Evolutionary conservation across 2,888 invertebrate species (phyloP), one percentile per base, ranked within the genome.

Genomic region (Mellilla xanthometata): DNA sequence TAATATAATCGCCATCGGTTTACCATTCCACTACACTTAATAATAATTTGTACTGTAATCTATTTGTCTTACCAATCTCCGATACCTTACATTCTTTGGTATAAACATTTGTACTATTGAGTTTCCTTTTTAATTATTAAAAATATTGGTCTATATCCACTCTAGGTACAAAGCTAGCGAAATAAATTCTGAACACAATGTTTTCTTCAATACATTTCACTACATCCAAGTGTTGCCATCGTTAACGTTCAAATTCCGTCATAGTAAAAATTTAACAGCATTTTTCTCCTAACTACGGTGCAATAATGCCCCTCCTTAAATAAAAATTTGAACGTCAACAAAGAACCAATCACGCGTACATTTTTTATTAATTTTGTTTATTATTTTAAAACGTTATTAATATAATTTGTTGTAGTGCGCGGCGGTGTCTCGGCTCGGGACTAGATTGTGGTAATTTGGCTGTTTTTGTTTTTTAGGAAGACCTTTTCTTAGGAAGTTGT

Each of bases 351-450:
- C 85, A 81, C 76, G 79, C 82, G 76, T 85, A 89, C 86, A 86
- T 84, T 86, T 63, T 81, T 83, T 81, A 79, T 81, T 83, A 76
- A 78, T 81, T 84, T 80, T 76, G 77, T 78, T 85, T 87, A 84
- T 84, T 83, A 86, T 80, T 84, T 80, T 87, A 85, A 87, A 88
- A 87, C 84, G 68, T 88, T 87, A 87, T 83, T 84, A 81, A 88
- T 88, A 89, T 88, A 88, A 87, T 89, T 87, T 89, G 88, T 87
- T 88, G 88, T 89, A 77, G 71, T 58, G 83, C 76, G 84, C 83
- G 80, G 57, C 53, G 56, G 36, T 57, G 68, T 58, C 59, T 68
- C 85, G 75, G 76, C 79, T 78, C 68, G 63, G 65, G 45, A 43
- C 47, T 45, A 56, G 68, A 19, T 31, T 49, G 53, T 50, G 50